Base-by-base conservation (phyloP, 2,888 invertebrate species). In the Sminthurinus aureus region DNA sequence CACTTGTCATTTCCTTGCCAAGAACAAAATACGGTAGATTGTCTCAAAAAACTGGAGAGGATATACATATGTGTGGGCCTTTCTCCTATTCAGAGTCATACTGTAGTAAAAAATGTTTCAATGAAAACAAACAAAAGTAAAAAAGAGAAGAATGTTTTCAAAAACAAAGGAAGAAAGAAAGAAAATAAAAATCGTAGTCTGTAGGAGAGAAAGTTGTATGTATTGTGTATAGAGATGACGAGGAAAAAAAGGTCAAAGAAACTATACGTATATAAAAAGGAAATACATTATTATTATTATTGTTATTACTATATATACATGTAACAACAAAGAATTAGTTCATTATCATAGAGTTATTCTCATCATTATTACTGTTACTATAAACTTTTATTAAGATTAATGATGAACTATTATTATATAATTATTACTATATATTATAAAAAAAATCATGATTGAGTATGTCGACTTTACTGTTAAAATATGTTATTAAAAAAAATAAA, bases 181-280 rank as follows among this genome's bases (percentile, higher is more conserved):
- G 15, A 58, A 58, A 58, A 58, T 18, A 58, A 58, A 58, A 58
- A 58, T 15, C 18, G 58, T 58, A 58, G 58, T 58, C 58, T 58
- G 18, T 58, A 75, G 75, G 75, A 50, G 75, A 51, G 75, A 75
- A 75, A 75, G 75, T 50, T 50, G 20, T 75, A 50, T 75, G 75
- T 75, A 75, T 75, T 75, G 75, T 75, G 75, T 51, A 75, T 38
- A 50, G 9, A 50, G 3, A 75, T 50, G 75, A 50, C 12, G 20
- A 75, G 50, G 75, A 15, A 75, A 6, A 74, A 26, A 26, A 75
- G 38, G 26, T 75, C 11, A 26, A 75, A 51, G 13, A 74, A 75
- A 75, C 20, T 51, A 75, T 75, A 73, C 38, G 58, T 58, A 58
- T 73, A 75, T 75, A 50, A 75, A 38, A 75, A 50, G 51, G 15